phyloP scores from a whole-genome alignment of 2,113 vertebrate species.

The Ovis canadensis region DNA sequence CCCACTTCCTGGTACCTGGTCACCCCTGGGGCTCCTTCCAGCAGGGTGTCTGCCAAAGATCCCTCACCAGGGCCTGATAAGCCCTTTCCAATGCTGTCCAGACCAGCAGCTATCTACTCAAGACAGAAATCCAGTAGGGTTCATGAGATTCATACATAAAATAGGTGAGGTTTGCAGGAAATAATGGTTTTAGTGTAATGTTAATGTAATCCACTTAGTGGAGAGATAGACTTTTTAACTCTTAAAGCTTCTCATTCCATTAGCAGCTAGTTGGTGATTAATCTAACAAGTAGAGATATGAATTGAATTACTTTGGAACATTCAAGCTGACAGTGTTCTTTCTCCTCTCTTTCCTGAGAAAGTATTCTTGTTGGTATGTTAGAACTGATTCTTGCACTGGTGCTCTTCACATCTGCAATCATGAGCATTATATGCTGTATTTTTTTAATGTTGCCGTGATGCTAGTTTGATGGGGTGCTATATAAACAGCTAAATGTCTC shows the following conservation, averaged over 20 bases:
- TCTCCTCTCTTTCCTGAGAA: conserved; percentile 8
- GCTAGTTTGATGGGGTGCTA: background rate
- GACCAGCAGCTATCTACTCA: background rate
- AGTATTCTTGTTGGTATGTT: background rate
- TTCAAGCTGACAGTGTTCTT: background rate
- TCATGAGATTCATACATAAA: background rate
- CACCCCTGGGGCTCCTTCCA: fast-evolving
- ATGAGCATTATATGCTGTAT: background rate
- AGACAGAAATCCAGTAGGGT: background rate
- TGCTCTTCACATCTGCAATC: background rate
- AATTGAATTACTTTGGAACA: conserved; percentile 47
- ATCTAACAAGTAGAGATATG: conserved; percentile 44
- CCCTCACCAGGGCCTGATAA: background rate
- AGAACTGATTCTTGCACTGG: background rate
- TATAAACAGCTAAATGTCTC: background rate
- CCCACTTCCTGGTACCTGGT: background rate
- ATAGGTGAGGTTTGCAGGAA: conserved; percentile 5
- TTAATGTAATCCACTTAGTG: conserved; percentile 43
- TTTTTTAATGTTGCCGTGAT: background rate
- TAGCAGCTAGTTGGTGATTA: conserved; percentile 64
- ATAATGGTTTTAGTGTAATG: conserved; percentile 34
- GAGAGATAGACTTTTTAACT: conserved; percentile 43
- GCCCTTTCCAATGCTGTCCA: background rate
- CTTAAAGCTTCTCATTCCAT: conserved; percentile 46
- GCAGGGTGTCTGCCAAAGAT: background rate